These are phyloP conservation scores for Balearica regulorum DNA, from an alignment of 2,797 vertebrate species.

Conservation along the genomic window DNA sequence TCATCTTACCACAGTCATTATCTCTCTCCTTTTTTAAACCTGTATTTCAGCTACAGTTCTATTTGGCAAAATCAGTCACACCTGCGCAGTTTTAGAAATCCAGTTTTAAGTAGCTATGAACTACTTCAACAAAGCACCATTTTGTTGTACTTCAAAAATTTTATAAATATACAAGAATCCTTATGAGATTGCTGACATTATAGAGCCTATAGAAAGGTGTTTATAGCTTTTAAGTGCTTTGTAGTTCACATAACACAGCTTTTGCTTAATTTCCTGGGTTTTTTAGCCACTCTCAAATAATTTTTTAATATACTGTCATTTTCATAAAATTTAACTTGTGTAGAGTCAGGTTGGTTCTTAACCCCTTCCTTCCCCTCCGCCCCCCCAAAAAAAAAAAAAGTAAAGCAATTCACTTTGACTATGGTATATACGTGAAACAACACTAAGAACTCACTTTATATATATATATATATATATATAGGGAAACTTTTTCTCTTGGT, in stretches of 20 bases:
- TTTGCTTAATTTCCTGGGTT: not conserved
- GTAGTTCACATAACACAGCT: not conserved
- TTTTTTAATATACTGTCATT: not conserved
- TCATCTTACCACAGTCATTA: not conserved
- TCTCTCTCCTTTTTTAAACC: not conserved
- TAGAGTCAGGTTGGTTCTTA: not conserved
- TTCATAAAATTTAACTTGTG: not conserved
- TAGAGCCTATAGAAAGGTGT: not conserved
- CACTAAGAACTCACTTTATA: not conserved
- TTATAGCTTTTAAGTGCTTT: slow-evolving; percentile 20
- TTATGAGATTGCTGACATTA: not conserved
- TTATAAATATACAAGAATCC: slow-evolving; percentile 1
- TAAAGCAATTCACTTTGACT: not conserved
- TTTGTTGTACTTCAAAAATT: not conserved
- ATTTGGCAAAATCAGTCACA: slow-evolving; percentile 24
- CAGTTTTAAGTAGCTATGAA: not conserved
- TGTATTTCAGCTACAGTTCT: slow-evolving; percentile 30
- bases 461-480: not conserved
- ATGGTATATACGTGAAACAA: not conserved
- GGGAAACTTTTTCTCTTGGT: not conserved
- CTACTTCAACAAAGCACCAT: not conserved
- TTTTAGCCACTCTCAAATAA: not conserved
- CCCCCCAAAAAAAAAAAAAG: not conserved
- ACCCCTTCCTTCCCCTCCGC: not conserved
- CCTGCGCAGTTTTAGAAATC: not conserved